Conservation (phyloP, 2,113 vertebrate genomes). For the Syrmaticus mikado region DNA sequence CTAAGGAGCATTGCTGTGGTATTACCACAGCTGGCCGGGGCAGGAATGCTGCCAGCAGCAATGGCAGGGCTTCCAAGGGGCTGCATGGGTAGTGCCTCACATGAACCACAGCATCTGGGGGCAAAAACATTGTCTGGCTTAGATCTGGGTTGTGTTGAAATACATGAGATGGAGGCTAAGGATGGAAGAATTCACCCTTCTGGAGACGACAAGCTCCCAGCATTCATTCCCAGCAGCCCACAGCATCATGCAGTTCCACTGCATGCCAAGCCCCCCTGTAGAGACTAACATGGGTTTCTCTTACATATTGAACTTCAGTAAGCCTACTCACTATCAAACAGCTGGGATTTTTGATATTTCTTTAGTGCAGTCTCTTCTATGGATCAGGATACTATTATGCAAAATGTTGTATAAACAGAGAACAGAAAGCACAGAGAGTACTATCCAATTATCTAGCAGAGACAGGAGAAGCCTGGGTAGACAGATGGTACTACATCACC, state of each 20-base stretch:
- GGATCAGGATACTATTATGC: background rate
- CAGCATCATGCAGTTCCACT: rapidly evolving
- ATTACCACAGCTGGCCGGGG: background rate
- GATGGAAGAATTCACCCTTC: background rate
- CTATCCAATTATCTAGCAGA: background rate
- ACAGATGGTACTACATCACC: background rate
- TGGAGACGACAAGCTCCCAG: background rate
- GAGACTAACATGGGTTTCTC: background rate
- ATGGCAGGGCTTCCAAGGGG: background rate
- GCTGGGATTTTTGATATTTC: background rate
- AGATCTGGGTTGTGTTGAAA: background rate
- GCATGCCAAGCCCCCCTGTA: background rate
- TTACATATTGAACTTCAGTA: background rate
- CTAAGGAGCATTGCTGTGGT: background rate
- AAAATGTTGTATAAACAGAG: background rate
- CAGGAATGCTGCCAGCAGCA: background rate
- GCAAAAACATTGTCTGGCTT: background rate
- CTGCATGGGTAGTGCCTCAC: background rate
- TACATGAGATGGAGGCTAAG: background rate
- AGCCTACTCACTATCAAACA: background rate
- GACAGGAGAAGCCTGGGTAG: background rate
- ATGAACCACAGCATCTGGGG: background rate
- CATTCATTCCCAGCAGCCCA: background rate
- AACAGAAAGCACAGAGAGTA: background rate
- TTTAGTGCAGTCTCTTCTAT: background rate